Evolutionary conservation across 1,140 invertebrate species (phyloP).

Genomic region (Drosophila willistoni): DNA sequence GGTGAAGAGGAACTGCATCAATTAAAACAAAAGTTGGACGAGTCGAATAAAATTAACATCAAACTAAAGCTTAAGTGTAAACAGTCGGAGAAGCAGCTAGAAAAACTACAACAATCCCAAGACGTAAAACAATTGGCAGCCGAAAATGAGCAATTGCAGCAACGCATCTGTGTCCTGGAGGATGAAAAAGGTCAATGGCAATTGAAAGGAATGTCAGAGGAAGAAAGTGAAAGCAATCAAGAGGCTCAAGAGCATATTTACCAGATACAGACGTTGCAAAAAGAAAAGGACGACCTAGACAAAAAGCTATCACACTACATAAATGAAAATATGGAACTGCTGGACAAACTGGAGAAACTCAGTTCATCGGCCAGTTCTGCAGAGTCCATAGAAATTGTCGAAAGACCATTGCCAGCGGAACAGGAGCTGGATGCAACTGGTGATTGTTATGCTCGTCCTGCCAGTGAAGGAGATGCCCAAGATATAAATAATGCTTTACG

Average conservation of each 20-base stretch:
- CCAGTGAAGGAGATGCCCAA: slow-evolving; percentile 35
- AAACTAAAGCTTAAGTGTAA: slow-evolving; percentile 94
- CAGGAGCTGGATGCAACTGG: slow-evolving; percentile 86
- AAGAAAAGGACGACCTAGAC: slow-evolving; percentile 84
- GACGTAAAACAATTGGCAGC: slow-evolving; percentile 86
- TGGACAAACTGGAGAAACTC: slow-evolving; percentile 87
- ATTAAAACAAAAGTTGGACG: slow-evolving; percentile 88
- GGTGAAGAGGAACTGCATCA: slow-evolving; percentile 86
- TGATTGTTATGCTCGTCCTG: slow-evolving; percentile 83
- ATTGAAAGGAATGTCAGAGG: slow-evolving; percentile 84
- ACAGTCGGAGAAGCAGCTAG: slow-evolving; percentile 91
- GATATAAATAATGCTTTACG: slow-evolving; percentile 55
- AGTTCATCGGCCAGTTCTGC: slow-evolving; percentile 87
- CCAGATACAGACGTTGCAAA: slow-evolving; percentile 83
- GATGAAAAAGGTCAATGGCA: slow-evolving; percentile 95
- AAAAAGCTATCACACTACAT: slow-evolving; percentile 86
- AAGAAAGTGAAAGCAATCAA: slow-evolving; percentile 11
- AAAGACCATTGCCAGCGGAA: slow-evolving; percentile 85
- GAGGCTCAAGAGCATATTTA: slow-evolving; percentile 84
- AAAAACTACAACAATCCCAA: slow-evolving; percentile 88
- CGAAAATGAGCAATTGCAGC: slow-evolving; percentile 87
- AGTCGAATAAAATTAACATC: slow-evolving; percentile 91
- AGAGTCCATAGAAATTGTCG: slow-evolving; percentile 88
- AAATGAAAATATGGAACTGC: slow-evolving; percentile 87
- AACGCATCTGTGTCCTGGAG: slow-evolving; percentile 92